Percentiles rank a stretch among this genome's conserved stretches.
Evolutionary conservation across 2,888 invertebrate genomes (phyloP).

Genomic region (Argyresthia albistria): DNA sequence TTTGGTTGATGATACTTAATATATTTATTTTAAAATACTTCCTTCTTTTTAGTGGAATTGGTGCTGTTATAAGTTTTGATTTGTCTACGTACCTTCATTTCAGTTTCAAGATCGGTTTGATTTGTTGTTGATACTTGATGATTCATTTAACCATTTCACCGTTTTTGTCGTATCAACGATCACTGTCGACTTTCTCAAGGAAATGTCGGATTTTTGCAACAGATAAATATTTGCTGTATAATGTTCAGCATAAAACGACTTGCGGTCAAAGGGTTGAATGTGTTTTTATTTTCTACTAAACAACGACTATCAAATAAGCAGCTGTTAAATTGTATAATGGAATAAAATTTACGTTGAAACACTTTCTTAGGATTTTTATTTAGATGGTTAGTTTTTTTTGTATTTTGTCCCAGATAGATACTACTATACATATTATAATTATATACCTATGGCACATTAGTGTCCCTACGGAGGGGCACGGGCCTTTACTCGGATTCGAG

Average conservation of each 20-base stretch:
- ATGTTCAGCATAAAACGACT: too few relatives aligned
- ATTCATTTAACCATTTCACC: background rate
- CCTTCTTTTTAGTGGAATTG: background rate
- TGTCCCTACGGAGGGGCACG: too few relatives aligned
- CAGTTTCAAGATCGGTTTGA: background rate
- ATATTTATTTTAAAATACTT: slow-evolving; percentile 18
- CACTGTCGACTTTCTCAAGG: background rate
- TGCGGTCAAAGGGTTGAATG: too few relatives aligned
- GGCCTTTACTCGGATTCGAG: too few relatives aligned
- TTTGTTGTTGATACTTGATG: background rate
- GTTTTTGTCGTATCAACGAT: background rate
- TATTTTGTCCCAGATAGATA: too few relatives aligned
- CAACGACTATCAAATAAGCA: slow-evolving; percentile 18
- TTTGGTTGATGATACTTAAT: too few relatives aligned
- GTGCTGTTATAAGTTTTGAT: background rate
- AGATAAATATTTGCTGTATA: too few relatives aligned
- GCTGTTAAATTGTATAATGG: slow-evolving; percentile 63
- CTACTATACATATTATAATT: too few relatives aligned
- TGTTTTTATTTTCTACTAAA: too few relatives aligned
- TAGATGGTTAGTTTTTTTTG: too few relatives aligned
- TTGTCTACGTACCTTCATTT: background rate
- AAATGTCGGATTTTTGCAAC: too few relatives aligned
- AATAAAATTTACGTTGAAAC: slow-evolving; percentile 63
- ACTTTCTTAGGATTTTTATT: slow-evolving; percentile 14
- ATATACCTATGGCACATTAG: too few relatives aligned